A percentile compares a stretch with the other conserved stretches of the same genome.
phyloP scores from a whole-genome alignment of 2,888 invertebrate species.

The Meandrusa payeni region DNA sequence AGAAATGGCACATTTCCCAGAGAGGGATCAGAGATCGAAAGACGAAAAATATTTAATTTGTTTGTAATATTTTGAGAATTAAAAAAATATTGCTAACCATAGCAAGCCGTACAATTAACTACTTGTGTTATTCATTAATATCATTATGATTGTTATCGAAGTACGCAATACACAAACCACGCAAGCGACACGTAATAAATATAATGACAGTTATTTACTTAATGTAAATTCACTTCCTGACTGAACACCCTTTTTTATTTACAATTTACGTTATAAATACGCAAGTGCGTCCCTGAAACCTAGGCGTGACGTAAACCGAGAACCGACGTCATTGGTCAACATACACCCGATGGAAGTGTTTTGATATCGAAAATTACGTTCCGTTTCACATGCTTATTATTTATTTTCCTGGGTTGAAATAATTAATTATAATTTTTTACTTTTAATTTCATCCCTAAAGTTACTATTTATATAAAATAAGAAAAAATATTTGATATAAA shows the following conservation, averaged over 20 bases:
- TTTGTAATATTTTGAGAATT: too few relatives aligned
- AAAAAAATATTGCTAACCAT: too few relatives aligned
- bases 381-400: conserved; percentile 38
- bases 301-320: conserved; percentile 69
- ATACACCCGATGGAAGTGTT: conserved; percentile 39
- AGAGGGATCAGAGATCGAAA: too few relatives aligned
- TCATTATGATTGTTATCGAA: neutral
- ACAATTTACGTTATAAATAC: conserved; percentile 56
- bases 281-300: conserved; percentile 73
- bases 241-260: conserved; percentile 47
- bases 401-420: neutral
- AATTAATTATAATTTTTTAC: neutral
- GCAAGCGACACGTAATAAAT: conserved; percentile 20
- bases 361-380: conserved; percentile 42
- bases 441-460: neutral
- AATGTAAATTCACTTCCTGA: conserved; percentile 38
- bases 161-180: conserved; percentile 7
- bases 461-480: neutral
- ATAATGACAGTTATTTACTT: conserved; percentile 22
- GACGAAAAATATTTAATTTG: too few relatives aligned
- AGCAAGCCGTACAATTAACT: too few relatives aligned
- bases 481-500: neutral
- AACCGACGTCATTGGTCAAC: conserved; percentile 62
- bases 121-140: neutral
- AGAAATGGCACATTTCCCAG: conserved; percentile 37